Percentiles rank a stretch among this genome's conserved stretches.
Conservation (phyloP, 2,888 invertebrate genomes). For the Nebria salina region DNA sequence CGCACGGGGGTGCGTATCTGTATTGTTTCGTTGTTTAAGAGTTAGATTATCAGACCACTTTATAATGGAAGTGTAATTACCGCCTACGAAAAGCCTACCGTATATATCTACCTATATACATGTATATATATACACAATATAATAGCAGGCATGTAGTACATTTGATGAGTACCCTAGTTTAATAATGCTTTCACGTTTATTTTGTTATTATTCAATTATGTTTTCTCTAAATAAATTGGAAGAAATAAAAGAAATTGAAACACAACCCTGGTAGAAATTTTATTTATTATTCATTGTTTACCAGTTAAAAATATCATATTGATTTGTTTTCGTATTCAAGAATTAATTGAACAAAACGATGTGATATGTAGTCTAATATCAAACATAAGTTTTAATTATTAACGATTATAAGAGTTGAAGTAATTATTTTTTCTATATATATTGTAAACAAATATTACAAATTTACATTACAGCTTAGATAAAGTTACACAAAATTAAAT, state of each 20-base stretch:
- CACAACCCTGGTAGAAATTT: no score
- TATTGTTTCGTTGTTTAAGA: constrained; percentile 39
- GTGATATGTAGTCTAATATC: no score
- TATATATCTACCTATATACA: not conserved
- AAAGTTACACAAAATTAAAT: no score
- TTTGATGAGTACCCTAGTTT: not conserved
- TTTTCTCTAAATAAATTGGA: not conserved
- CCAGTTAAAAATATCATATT: no score
- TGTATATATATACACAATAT: not conserved
- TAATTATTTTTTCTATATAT: no score
- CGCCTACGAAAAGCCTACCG: constrained; percentile 15
- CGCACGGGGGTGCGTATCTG: not conserved
- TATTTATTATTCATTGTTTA: no score
- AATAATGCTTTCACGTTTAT: not conserved
- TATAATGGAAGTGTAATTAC: constrained; percentile 39
- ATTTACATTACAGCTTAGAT: no score
- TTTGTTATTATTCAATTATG: not conserved
- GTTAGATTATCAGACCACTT: constrained; percentile 41
- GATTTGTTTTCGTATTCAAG: no score
- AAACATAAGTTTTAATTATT: no score
- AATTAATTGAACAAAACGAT: no score
- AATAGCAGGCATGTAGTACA: not conserved
- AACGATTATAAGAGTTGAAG: no score
- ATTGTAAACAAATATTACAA: no score
- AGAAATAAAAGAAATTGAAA: not conserved